These are phyloP conservation scores for Onthophagus taurus DNA, from an alignment of 1,140 invertebrate species.

Conservation along the genomic window DNA sequence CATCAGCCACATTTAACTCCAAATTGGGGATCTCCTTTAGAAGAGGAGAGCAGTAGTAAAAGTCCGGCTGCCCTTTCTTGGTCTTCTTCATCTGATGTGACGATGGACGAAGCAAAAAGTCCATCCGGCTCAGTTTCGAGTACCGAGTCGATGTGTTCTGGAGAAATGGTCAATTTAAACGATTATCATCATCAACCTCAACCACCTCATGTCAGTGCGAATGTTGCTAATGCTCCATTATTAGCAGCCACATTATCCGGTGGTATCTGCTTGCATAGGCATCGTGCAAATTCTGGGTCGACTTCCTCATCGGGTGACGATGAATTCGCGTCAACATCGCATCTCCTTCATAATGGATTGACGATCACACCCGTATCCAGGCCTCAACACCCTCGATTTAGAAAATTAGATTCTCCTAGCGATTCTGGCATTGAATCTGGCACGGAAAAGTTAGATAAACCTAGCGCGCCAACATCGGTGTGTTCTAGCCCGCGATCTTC, in stretches of 20 bases:
- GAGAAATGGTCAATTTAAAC: slow-evolving; percentile 52
- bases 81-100: slow-evolving; percentile 58
- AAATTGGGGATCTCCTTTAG: slow-evolving; percentile 46
- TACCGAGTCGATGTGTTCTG: slow-evolving; percentile 64
- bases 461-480: slow-evolving; percentile 62
- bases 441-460: slow-evolving; percentile 74
- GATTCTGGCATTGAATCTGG: slow-evolving; percentile 89
- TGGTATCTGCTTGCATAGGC: slow-evolving; percentile 52
- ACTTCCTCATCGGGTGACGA: slow-evolving; percentile 68
- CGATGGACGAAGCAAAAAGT: slow-evolving; percentile 70
- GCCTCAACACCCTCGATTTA: slow-evolving; percentile 45
- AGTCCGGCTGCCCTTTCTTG: slow-evolving; percentile 51
- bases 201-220: slow-evolving; percentile 37
- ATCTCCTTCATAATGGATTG: slow-evolving; percentile 55
- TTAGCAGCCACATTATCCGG: slow-evolving; percentile 69
- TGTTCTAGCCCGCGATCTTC: slow-evolving; percentile 81
- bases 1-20: too few relatives aligned
- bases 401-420: slow-evolving; percentile 79
- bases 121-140: slow-evolving; percentile 78
- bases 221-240: slow-evolving; percentile 55
- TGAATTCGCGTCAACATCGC: slow-evolving; percentile 54
- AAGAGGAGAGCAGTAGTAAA: slow-evolving; percentile 50
- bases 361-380: slow-evolving; percentile 54
- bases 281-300: slow-evolving; percentile 65
- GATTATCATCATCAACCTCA: slow-evolving; percentile 45